Evolutionary conservation across 2,113 vertebrate genomes (phyloP).

Genomic region (Conger conger): DNA sequence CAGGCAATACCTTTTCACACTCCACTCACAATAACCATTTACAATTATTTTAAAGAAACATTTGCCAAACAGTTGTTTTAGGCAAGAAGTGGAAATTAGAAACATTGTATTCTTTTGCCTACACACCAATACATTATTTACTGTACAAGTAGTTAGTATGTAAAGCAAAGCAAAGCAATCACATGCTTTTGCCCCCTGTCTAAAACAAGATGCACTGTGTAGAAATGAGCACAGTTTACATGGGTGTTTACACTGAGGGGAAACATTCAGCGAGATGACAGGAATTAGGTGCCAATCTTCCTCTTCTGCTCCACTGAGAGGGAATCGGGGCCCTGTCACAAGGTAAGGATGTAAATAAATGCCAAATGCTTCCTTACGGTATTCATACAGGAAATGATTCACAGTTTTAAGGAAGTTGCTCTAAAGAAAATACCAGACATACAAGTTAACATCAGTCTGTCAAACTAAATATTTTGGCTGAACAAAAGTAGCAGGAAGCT

Average conservation of each 20-base stretch:
- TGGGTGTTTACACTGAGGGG: background rate
- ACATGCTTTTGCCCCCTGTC: no score
- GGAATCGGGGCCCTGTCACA: slow-evolving; percentile 21
- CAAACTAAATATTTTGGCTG: slow-evolving; percentile 6
- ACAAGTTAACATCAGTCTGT: slow-evolving; percentile 4
- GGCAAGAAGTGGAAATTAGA: no score
- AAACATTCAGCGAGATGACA: background rate
- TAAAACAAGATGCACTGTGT: background rate
- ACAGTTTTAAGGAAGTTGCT: slow-evolving; percentile 55
- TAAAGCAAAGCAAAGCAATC: no score
- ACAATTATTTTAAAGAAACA: background rate
- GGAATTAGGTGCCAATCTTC: slow-evolving; percentile 8
- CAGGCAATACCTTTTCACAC: slow-evolving; percentile 12
- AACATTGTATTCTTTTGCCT: no score
- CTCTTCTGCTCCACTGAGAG: slow-evolving; percentile 24
- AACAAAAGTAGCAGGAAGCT: background rate
- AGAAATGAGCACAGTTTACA: background rate
- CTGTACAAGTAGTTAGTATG: no score
- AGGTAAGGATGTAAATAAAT: slow-evolving; percentile 38
- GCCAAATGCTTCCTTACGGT: slow-evolving; percentile 50
- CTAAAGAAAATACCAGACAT: slow-evolving; percentile 7
- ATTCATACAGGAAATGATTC: slow-evolving; percentile 52
- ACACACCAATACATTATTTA: no score
- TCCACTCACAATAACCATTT: background rate
- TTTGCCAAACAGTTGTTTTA: background rate